Conservation (phyloP, 1,140 invertebrate species). For the Drosophila biarmipes region DNA sequence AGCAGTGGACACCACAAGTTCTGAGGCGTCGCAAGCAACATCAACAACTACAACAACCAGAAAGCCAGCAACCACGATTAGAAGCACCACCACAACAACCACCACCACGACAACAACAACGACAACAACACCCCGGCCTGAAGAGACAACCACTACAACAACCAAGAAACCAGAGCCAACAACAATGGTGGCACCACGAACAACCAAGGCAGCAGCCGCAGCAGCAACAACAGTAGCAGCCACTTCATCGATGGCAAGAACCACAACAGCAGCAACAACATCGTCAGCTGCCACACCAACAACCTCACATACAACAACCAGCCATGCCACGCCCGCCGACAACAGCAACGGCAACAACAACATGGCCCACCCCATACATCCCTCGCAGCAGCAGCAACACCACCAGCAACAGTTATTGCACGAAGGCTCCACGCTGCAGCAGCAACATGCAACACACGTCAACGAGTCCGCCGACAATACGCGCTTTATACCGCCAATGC, state of each 20-base stretch:
- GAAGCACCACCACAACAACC: slow-evolving; percentile 5
- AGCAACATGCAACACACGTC: slow-evolving; percentile 50
- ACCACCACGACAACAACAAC: slow-evolving; percentile 16
- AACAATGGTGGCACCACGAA: slow-evolving; percentile 6
- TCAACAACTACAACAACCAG: slow-evolving; percentile 16
- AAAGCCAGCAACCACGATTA: slow-evolving; percentile 2
- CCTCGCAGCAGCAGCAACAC: slow-evolving; percentile 28
- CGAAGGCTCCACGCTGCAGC: slow-evolving; percentile 21
- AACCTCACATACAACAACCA: slow-evolving; percentile 10
- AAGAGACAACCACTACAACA: slow-evolving; percentile 11
- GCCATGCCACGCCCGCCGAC: slow-evolving; percentile 1
- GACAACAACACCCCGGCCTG: slow-evolving; percentile 2
- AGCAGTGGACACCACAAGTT: slow-evolving; percentile 5
- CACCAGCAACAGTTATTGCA: slow-evolving; percentile 19
- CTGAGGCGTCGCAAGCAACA: slow-evolving; percentile 13
- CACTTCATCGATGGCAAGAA: slow-evolving; percentile 5
- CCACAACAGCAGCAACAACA: neutral
- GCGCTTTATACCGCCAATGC: slow-evolving; percentile 84
- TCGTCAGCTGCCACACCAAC: neutral
- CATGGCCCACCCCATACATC: slow-evolving; percentile 30
- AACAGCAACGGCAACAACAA: slow-evolving; percentile 4
- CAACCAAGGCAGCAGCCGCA: slow-evolving; percentile 5
- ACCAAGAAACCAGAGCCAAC: slow-evolving; percentile 5
- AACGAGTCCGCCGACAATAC: slow-evolving; percentile 78
- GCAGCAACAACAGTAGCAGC: slow-evolving; percentile 1